A percentile compares a stretch with the other conserved stretches of the same genome.
Evolutionary conservation across 2,888 invertebrate genomes (phyloP).

Genomic region (Andrena minutula): DNA sequence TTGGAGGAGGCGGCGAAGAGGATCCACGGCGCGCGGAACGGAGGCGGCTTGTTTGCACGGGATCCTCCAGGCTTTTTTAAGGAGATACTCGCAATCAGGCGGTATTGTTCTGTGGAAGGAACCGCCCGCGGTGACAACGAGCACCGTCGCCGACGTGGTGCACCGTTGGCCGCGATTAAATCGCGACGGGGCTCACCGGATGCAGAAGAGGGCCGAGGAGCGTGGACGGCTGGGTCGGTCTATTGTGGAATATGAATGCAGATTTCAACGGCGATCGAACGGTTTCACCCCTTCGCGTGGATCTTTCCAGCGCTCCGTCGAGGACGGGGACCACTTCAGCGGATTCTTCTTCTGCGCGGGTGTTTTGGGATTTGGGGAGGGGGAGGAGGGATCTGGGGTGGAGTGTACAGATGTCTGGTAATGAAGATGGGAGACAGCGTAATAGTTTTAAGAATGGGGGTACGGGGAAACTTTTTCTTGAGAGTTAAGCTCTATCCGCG

Average conservation of each 20-base stretch:
- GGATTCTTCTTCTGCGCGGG: too few species aligned
- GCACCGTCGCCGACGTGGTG: constrained; percentile 65
- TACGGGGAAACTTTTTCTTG: too few species aligned
- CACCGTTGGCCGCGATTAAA: constrained; percentile 49
- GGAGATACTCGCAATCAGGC: constrained; percentile 69
- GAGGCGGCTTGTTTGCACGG: constrained; percentile 62
- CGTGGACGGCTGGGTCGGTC: constrained; percentile 9
- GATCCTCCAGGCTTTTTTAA: constrained; percentile 63
- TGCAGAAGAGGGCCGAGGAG: constrained; percentile 39
- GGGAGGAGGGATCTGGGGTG: too few species aligned
- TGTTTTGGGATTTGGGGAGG: too few species aligned
- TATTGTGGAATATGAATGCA: neutral
- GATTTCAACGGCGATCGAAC: neutral
- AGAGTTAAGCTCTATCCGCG: too few species aligned
- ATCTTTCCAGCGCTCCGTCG: too few species aligned
- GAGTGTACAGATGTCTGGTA: too few species aligned
- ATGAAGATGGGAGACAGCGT: too few species aligned
- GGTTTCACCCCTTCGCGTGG: neutral
- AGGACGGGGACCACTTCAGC: too few species aligned
- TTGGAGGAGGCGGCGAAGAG: constrained; percentile 12
- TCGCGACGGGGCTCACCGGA: constrained; percentile 24
- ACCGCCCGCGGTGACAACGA: constrained; percentile 69
- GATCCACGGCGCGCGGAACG: neutral
- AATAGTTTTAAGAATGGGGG: too few species aligned
- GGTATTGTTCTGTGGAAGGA: constrained; percentile 73